Evolutionary conservation across 2,113 vertebrate genomes (phyloP), one percentile per base, ranked within the genome.

Genomic region (Passer domesticus): DNA sequence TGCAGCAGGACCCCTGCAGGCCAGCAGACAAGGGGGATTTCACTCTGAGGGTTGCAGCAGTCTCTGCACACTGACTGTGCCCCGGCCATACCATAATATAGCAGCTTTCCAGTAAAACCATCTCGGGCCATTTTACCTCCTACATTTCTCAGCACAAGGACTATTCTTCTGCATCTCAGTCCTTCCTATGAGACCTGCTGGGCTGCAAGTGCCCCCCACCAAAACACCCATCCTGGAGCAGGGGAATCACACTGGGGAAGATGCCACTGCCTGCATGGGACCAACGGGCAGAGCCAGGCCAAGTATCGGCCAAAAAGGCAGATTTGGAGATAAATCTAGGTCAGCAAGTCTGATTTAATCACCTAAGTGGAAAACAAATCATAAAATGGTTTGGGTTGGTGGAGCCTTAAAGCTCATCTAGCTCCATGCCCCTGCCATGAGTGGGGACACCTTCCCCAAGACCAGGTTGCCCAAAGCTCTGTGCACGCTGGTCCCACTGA

Each of bases 401-500:
- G 23, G 31, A 79, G 25, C n/a, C 28, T 33, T 33, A 23, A 13
- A 90, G 25, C 19, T 63, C 49, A 63, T 41, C 25, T 6, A 31
- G 7, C 35, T 68, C 30, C 53, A 68, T 7, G 27, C 19, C 50
- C 22, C 15, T 44, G 18, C 12, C 27, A 28, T 7, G 28, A n/a
- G 58, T 25, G 49, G 35, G 13, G 35, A 56, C 43, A 50, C 22
- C 12, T 11, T 44, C 39, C n/a, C 30, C 46, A 39, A 17, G 13
- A 24, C 3, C 44, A 15, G 35, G 35, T 0, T 49, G 49, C 41
- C 72, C 31, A 55, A 63, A 69, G 55, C 35, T 68, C 21, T 13
- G 31, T 37, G 12, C 15, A 7, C 0, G 1, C 15, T 33, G 46
- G 47, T 10, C 30, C 4, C 2, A 6, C 6, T 1, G 63, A 15